A percentile compares a stretch with the other conserved stretches of the same genome.
These are phyloP conservation scores for Perizoma flavofasciatum DNA, from an alignment of 2,888 invertebrate species.

Conservation along the genomic window DNA sequence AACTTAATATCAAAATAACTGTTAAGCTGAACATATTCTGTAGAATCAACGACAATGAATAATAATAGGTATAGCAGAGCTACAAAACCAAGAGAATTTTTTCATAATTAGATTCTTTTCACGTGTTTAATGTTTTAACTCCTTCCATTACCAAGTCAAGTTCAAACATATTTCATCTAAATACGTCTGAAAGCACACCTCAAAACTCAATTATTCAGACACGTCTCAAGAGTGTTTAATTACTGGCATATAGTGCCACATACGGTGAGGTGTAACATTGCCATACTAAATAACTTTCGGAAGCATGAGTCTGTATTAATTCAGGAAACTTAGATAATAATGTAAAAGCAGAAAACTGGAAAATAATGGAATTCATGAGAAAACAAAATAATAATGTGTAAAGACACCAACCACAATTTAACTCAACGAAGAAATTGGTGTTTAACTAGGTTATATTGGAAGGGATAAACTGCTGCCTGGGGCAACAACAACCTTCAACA, in stretches of 20 bases:
- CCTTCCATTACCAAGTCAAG: constrained; percentile 14
- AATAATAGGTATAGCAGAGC: no score
- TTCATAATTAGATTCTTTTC: no score
- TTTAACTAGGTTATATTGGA: no score
- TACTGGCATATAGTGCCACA: constrained; percentile 26
- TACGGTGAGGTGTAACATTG: constrained; percentile 19
- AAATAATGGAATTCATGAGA: constrained; percentile 2
- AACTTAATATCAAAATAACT: constrained; percentile 26
- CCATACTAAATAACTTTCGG: constrained; percentile 36
- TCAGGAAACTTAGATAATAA: constrained; percentile 1
- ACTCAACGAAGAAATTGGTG: no score
- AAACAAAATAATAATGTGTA: not conserved
- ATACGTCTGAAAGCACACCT: constrained; percentile 24
- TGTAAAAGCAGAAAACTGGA: constrained; percentile 7
- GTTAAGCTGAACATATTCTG: no score
- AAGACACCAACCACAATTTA: not conserved
- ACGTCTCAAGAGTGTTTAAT: constrained; percentile 38
- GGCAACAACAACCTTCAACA: no score
- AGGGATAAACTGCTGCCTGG: no score
- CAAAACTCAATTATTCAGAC: constrained; percentile 34
- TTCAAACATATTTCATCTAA: constrained; percentile 24
- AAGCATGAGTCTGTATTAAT: constrained; percentile 3
- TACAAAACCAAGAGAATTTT: no score
- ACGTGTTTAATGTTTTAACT: not conserved
- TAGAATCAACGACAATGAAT: no score